Conservation (phyloP, 2,113 vertebrate genomes). For the Periophthalmus modestus region DNA sequence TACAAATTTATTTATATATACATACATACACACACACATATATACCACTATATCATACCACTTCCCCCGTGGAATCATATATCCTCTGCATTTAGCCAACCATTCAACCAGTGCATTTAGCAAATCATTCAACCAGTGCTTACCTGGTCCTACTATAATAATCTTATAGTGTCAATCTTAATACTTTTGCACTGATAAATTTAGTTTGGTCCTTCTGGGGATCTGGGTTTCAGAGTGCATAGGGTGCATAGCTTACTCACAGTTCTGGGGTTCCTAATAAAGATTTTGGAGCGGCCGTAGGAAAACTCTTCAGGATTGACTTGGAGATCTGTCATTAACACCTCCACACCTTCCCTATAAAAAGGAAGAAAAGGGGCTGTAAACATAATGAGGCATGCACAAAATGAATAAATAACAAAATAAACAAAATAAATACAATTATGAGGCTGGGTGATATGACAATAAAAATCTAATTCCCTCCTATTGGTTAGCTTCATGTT, state of each 20-base stretch:
- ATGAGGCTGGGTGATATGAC: no score
- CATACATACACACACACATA: no score
- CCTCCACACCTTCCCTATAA: constrained; percentile 89
- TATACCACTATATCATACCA: no score
- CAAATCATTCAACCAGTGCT: no score
- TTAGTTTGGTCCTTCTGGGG: not conserved
- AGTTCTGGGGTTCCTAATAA: constrained; percentile 97
- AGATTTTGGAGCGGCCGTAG: constrained; percentile 96
- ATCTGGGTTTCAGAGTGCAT: not conserved
- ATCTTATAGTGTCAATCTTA: not conserved
- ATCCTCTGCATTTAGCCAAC: not conserved
- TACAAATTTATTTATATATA: no score
- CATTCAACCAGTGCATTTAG: not conserved
- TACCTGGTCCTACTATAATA: no score
- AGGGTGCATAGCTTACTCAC: constrained; percentile 63
- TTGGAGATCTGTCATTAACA: constrained; percentile 86
- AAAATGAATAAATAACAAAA: not conserved
- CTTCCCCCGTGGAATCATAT: not conserved
- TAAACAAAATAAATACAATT: not conserved
- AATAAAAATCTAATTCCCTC: no score
- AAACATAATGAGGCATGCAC: not conserved
- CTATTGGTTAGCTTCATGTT: no score
- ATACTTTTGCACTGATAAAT: not conserved
- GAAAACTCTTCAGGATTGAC: constrained; percentile 89
- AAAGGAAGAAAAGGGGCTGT: constrained; percentile 6